Percentiles rank a stretch among this genome's conserved stretches.
These are phyloP conservation scores for Watersipora subatra DNA, from an alignment of 1,140 invertebrate genomes.

Conservation along the genomic window DNA sequence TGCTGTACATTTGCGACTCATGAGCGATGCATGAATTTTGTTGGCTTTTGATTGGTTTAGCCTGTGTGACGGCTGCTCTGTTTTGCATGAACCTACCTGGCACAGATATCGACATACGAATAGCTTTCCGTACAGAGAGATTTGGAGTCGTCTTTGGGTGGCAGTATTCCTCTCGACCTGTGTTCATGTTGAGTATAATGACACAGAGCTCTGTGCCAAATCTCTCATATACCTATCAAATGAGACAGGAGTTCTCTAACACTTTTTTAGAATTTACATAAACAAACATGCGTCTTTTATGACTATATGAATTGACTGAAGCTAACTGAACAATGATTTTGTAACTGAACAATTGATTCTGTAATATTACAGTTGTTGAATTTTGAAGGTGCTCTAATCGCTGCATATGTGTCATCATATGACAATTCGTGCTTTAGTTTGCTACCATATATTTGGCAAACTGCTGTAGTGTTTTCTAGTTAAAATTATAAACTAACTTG, in stretches of 20 bases:
- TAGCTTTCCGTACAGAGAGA: slow-evolving; percentile 26
- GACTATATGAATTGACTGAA: too few relatives aligned
- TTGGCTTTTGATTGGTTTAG: too few relatives aligned
- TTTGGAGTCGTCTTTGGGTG: slow-evolving; percentile 34
- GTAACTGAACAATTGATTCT: too few relatives aligned
- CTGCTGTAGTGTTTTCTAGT: background rate
- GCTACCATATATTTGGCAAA: too few relatives aligned
- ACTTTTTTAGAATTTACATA: background rate
- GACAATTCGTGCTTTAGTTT: too few relatives aligned
- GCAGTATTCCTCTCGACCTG: slow-evolving; percentile 29
- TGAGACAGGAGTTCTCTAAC: background rate
- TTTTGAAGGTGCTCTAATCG: too few relatives aligned
- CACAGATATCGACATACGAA: slow-evolving; percentile 36
- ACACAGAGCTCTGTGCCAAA: slow-evolving; percentile 30
- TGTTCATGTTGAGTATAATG: slow-evolving; percentile 32
- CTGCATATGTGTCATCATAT: too few relatives aligned
- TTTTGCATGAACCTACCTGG: slow-evolving; percentile 27
- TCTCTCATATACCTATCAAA: slow-evolving; percentile 20
- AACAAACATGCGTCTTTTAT: background rate
- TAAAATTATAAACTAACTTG: background rate
- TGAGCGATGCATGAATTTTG: too few relatives aligned
- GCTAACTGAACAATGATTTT: too few relatives aligned
- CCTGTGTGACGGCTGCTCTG: too few relatives aligned
- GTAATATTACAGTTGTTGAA: too few relatives aligned
- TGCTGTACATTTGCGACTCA: too few relatives aligned